These are phyloP conservation scores for Neostethus bicornis DNA, from an alignment of 2,797 vertebrate genomes.

Conservation along the genomic window DNA sequence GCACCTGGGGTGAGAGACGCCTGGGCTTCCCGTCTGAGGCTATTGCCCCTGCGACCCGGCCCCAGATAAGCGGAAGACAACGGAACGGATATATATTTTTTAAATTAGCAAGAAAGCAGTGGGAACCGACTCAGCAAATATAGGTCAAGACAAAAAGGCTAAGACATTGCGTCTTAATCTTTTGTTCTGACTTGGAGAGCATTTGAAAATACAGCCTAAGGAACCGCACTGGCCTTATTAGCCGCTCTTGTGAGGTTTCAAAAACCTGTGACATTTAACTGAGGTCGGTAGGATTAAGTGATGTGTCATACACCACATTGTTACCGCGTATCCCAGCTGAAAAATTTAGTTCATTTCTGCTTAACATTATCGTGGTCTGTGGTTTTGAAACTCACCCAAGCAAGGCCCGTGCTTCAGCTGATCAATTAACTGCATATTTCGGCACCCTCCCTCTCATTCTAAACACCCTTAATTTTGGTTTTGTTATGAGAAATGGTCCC, in stretches of 20 bases:
- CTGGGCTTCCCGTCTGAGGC: no score
- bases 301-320: constrained; percentile 22
- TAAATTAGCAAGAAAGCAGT: not conserved
- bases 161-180: not conserved
- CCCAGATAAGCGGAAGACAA: no score
- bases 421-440: constrained; percentile 58
- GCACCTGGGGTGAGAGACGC: no score
- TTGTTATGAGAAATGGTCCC: constrained; percentile 67
- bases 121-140: not conserved
- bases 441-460: constrained; percentile 12
- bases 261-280: constrained; percentile 40
- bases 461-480: constrained; percentile 58
- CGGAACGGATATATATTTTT: no score
- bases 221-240: constrained; percentile 32
- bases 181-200: not conserved
- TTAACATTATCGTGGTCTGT: constrained; percentile 30
- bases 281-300: constrained; percentile 49
- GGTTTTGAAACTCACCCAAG: constrained; percentile 19
- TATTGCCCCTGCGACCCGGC: no score
- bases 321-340: not conserved
- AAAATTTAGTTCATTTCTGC: constrained; percentile 12
- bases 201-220: constrained; percentile 3
- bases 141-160: not conserved
- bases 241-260: constrained; percentile 27
- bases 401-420: constrained; percentile 32